These are phyloP conservation scores for Brachirus orientalis DNA, from an alignment of 2,113 vertebrate genomes.

Conservation along the genomic window DNA sequence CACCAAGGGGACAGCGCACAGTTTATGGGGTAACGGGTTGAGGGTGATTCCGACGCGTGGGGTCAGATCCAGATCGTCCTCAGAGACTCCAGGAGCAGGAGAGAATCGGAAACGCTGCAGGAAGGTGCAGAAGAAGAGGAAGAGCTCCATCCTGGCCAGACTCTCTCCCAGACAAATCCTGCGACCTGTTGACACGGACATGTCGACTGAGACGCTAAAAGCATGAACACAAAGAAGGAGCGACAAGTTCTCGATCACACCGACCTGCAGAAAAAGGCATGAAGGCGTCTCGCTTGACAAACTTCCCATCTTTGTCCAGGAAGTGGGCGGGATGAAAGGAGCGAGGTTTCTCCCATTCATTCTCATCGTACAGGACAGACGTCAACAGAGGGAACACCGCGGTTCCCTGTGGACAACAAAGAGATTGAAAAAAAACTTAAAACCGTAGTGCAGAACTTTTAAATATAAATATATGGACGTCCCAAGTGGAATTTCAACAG, in stretches of 20 bases:
- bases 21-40: slow-evolving; percentile 53
- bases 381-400: slow-evolving; percentile 31
- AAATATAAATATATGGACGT: too few relatives aligned
- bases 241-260: background rate
- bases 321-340: slow-evolving; percentile 51
- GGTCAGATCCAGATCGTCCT: slow-evolving; percentile 77
- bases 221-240: rapidly evolving
- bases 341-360: slow-evolving; percentile 34
- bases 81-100: slow-evolving; percentile 72
- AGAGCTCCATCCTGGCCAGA: slow-evolving; percentile 84
- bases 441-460: too few relatives aligned
- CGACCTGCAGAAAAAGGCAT: slow-evolving; percentile 63
- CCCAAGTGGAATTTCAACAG: background rate
- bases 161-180: slow-evolving; percentile 78
- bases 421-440: too few relatives aligned
- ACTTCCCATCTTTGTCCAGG: slow-evolving; percentile 48
- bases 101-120: slow-evolving; percentile 81
- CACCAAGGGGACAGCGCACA: slow-evolving; percentile 41
- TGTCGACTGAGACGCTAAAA: rapidly evolving
- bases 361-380: slow-evolving; percentile 42
- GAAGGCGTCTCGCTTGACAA: slow-evolving; percentile 46
- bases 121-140: slow-evolving; percentile 82
- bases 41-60: slow-evolving; percentile 49
- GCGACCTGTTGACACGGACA: slow-evolving; percentile 61
- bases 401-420: slow-evolving; percentile 31